These are phyloP conservation scores for Minunthozetes semirufus DNA, from an alignment of 2,888 invertebrate species.

Conservation along the genomic window DNA sequence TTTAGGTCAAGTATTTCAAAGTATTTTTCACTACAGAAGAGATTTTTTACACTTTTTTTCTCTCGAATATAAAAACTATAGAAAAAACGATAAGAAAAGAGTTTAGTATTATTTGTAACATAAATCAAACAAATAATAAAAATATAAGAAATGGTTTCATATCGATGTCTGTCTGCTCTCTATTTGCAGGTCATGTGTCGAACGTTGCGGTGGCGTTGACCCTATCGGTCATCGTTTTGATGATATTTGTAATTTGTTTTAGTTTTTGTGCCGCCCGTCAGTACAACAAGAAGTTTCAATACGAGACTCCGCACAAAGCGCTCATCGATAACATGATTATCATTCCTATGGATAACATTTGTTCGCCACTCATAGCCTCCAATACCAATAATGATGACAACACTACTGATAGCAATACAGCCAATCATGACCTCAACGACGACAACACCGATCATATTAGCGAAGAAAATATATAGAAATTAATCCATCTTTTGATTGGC, in stretches of 20 bases:
- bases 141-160: not conserved
- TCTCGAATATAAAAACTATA: not conserved
- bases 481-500: not conserved
- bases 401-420: not conserved
- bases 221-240: conserved; percentile 43
- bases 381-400: not conserved
- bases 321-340: conserved; percentile 26
- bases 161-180: not conserved
- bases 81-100: not conserved
- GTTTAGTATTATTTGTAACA: not conserved
- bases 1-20: conserved; percentile 18
- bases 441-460: not conserved
- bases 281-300: conserved; percentile 46
- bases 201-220: conserved; percentile 46
- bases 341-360: conserved; percentile 23
- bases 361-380: conserved; percentile 5
- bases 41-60: no score
- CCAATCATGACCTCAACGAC: not conserved
- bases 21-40: no score
- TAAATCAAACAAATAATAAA: not conserved
- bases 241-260: conserved; percentile 44
- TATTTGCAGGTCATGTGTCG: conserved; percentile 41
- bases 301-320: conserved; percentile 38
- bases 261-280: conserved; percentile 44
- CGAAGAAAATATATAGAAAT: not conserved